These are phyloP conservation scores for Catostylus mosaicus DNA, from an alignment of 30 jellyfish, hydroid and myxozoan species.

Conservation along the genomic window DNA sequence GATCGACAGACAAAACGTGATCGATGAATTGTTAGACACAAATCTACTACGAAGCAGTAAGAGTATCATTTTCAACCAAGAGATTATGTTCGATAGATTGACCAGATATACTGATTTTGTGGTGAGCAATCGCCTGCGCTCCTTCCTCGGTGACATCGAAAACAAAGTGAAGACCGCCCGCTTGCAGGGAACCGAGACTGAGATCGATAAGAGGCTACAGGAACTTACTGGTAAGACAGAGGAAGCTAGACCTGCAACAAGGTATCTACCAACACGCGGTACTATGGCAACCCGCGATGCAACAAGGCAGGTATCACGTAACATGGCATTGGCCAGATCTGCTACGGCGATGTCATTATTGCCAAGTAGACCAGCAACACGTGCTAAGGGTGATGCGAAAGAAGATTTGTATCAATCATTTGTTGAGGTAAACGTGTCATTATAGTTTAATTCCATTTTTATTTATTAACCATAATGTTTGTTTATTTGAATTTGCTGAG, in stretches of 20 bases:
- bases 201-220: slow-evolving; percentile 81
- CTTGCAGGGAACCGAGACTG: slow-evolving; percentile 86
- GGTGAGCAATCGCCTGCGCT: slow-evolving; percentile 73
- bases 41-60: slow-evolving; percentile 73
- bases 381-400: slow-evolving; percentile 53
- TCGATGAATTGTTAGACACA: slow-evolving; percentile 82
- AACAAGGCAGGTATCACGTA: slow-evolving; percentile 80
- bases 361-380: slow-evolving; percentile 73
- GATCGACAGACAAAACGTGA: slow-evolving; percentile 83
- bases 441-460: not conserved
- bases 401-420: slow-evolving; percentile 85
- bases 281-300: slow-evolving; percentile 62
- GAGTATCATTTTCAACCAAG: slow-evolving; percentile 68
- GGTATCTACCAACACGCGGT: slow-evolving; percentile 75
- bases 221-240: slow-evolving; percentile 61
- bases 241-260: slow-evolving; percentile 63
- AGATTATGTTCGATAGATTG: slow-evolving; percentile 78
- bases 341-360: slow-evolving; percentile 68
- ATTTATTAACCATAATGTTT: too few relatives aligned
- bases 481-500: too few relatives aligned
- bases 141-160: slow-evolving; percentile 86
- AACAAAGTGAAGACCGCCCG: slow-evolving; percentile 71
- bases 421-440: slow-evolving; percentile 48
- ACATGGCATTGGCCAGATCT: slow-evolving; percentile 89
- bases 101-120: slow-evolving; percentile 92